A percentile compares a stretch with the other conserved stretches of the same genome.
phyloP scores from a whole-genome alignment of 1,140 invertebrate genomes.

The Drosophila pruinosa region DNA sequence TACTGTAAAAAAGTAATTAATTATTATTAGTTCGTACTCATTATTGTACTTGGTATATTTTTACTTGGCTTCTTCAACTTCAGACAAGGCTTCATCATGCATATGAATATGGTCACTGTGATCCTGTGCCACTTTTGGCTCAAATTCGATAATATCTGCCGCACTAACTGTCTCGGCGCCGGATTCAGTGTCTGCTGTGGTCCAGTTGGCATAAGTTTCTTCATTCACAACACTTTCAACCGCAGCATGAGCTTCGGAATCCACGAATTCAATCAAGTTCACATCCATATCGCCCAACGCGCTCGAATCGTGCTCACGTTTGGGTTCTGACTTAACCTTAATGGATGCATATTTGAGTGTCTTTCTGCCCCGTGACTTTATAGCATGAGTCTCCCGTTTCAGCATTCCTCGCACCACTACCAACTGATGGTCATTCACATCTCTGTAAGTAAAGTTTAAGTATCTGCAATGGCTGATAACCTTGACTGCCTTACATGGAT shows the following conservation, averaged over 20 bases:
- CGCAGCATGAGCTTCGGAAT: conserved; percentile 11
- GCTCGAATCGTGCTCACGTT: neutral
- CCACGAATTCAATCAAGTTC: conserved; percentile 32
- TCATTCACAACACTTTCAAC: conserved; percentile 30
- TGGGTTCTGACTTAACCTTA: conserved; percentile 11
- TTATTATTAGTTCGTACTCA: neutral
- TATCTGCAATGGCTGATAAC: neutral
- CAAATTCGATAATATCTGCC: conserved; percentile 49
- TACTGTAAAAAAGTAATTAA: neutral
- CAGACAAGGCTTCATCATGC: neutral
- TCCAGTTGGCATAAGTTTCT: conserved; percentile 36
- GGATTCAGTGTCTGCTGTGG: conserved; percentile 17
- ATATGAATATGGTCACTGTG: conserved; percentile 2
- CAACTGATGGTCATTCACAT: conserved; percentile 45
- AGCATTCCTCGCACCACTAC: conserved; percentile 47
- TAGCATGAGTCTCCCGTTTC: conserved; percentile 23
- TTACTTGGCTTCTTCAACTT: neutral
- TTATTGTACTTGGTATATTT: neutral
- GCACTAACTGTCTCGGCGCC: conserved; percentile 29
- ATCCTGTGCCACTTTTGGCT: conserved; percentile 33
- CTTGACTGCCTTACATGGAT: conserved; percentile 36
- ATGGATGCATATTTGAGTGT: conserved; percentile 6
- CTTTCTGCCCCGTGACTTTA: conserved; percentile 1
- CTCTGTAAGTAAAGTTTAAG: conserved; percentile 25
- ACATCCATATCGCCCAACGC: conserved; percentile 12